A percentile compares a stretch with the other conserved stretches of the same genome.
phyloP scores from a whole-genome alignment of 2,888 invertebrate genomes.

The Cremastobaeus sp. region DNA sequence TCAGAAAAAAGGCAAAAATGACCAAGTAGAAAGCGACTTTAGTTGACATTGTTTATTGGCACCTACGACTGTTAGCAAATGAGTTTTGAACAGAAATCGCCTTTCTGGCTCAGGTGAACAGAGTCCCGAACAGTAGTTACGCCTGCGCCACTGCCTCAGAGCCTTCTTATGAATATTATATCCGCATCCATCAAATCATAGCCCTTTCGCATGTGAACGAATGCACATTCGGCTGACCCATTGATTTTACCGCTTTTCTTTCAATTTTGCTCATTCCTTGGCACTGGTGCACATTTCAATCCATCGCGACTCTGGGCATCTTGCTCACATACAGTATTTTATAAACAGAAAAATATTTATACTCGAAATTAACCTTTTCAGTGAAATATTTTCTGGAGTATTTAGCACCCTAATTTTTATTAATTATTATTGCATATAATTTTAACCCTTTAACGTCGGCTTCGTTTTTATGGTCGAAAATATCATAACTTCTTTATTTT shows the following conservation, averaged over 20 bases:
- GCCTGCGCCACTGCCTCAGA: conserved; percentile 66
- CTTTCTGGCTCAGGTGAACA: conserved; percentile 59
- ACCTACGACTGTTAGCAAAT: conserved; percentile 57
- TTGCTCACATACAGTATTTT: not conserved
- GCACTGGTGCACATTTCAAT: not conserved
- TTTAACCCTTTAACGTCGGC: no score
- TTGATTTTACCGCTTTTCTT: conserved; percentile 18
- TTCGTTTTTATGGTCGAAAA: no score
- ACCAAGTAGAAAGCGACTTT: conserved; percentile 43
- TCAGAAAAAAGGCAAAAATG: conserved; percentile 49
- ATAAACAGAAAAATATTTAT: not conserved
- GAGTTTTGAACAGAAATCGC: conserved; percentile 59
- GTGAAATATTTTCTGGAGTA: no score
- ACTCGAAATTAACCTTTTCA: no score
- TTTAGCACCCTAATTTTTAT: no score
- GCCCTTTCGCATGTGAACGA: conserved; percentile 64
- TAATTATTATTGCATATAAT: no score
- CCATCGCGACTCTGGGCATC: not conserved
- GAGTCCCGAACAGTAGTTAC: conserved; percentile 60
- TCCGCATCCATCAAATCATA: conserved; percentile 69
- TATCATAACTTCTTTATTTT: no score
- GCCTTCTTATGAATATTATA: conserved; percentile 72
- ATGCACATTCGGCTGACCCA: conserved; percentile 19
- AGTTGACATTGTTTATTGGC: conserved; percentile 61
- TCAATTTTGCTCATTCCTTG: not conserved